Evolutionary conservation across 1,140 invertebrate genomes (phyloP).

Genomic region (Lepidurus apus): DNA sequence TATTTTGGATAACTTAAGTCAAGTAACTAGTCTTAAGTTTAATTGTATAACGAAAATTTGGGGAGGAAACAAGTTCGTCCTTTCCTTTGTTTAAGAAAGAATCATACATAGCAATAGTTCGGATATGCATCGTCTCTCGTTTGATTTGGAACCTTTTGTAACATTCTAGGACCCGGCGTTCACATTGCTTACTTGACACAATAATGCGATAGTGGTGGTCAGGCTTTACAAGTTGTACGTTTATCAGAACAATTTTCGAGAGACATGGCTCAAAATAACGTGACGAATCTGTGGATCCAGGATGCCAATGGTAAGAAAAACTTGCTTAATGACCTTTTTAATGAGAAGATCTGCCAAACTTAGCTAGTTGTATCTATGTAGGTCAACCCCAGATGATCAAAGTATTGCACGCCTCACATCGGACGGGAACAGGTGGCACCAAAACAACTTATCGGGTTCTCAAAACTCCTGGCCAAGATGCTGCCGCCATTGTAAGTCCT

Average conservation of each 20-base stretch:
- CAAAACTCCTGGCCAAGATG: slow-evolving; percentile 39
- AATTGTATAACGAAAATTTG: too few relatives aligned
- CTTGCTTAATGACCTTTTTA: background rate
- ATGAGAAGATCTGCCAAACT: background rate
- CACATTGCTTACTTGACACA: too few relatives aligned
- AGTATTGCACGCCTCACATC: slow-evolving; percentile 50
- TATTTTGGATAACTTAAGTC: too few relatives aligned
- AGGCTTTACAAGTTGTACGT: too few relatives aligned
- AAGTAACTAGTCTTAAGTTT: too few relatives aligned
- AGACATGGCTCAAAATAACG: slow-evolving; percentile 48
- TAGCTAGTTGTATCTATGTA: slow-evolving; percentile 42
- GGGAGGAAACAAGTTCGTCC: too few relatives aligned
- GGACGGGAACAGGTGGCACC: slow-evolving; percentile 38
- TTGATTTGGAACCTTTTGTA: too few relatives aligned
- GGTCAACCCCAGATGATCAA: slow-evolving; percentile 61
- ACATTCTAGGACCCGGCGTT: too few relatives aligned
- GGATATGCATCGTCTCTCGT: too few relatives aligned
- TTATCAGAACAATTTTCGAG: slow-evolving; percentile 50
- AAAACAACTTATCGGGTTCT: slow-evolving; percentile 41
- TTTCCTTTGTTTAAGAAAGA: too few relatives aligned
- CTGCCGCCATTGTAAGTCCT: slow-evolving; percentile 25
- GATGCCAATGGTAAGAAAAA: slow-evolving; percentile 53
- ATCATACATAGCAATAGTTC: too few relatives aligned
- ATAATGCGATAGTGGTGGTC: too few relatives aligned
- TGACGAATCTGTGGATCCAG: slow-evolving; percentile 59